Percentiles rank a stretch among this genome's conserved stretches.
phyloP scores from a whole-genome alignment of 2,797 vertebrate genomes.

The Neomorphus geoffroyi region DNA sequence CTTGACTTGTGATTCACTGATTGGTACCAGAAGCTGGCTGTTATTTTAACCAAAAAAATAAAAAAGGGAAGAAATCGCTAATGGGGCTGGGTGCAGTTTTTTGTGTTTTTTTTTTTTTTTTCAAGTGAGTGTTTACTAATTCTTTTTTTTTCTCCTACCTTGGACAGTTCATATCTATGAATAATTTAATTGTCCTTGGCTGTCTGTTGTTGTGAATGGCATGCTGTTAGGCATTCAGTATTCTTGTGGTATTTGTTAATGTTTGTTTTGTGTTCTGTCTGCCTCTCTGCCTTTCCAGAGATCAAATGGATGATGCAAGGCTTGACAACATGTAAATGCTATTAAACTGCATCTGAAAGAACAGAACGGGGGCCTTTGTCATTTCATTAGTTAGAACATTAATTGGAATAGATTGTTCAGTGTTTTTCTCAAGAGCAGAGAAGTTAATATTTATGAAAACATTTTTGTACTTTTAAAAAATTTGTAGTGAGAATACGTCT shows the following conservation, averaged over 20 bases:
- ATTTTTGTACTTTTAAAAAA: neutral
- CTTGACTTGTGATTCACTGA: neutral
- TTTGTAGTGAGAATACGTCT: neutral
- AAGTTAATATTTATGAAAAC: neutral
- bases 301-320: constrained; percentile 30
- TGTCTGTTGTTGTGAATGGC: constrained; percentile 16
- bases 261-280: constrained; percentile 45
- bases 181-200: constrained; percentile 64
- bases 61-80: neutral
- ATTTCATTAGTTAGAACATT: constrained; percentile 31
- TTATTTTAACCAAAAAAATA: neutral
- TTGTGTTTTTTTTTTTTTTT: too few species aligned
- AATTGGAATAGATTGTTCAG: constrained; percentile 42
- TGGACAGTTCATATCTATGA: constrained; percentile 55
- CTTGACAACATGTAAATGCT: constrained; percentile 40
- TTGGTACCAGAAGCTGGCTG: neutral
- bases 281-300: neutral
- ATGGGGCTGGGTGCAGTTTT: neutral
- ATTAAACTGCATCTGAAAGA: constrained; percentile 30
- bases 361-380: constrained; percentile 11
- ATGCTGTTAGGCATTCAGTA: constrained; percentile 4
- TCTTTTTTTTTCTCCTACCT: constrained; percentile 5
- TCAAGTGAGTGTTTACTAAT: neutral
- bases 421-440: neutral
- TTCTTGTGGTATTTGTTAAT: constrained; percentile 34